These are phyloP conservation scores for Neopipo cinnamomea DNA, from an alignment of 2,113 vertebrate genomes.

Conservation along the genomic window DNA sequence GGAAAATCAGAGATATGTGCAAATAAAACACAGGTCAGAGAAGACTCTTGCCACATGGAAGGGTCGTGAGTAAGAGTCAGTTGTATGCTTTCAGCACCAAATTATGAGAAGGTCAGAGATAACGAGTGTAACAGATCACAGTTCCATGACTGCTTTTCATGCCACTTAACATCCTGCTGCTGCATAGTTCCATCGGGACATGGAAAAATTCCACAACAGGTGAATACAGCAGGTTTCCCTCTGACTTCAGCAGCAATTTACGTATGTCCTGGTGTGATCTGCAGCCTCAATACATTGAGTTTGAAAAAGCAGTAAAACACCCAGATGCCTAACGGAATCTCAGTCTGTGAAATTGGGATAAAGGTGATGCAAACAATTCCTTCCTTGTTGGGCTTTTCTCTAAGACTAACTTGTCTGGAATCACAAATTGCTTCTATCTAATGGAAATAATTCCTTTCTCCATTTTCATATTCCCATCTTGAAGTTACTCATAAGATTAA, in stretches of 20 bases:
- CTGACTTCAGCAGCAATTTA: neutral
- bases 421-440: neutral
- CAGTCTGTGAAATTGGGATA: neutral
- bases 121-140: neutral
- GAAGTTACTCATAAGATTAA: neutral
- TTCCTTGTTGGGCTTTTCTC: neutral
- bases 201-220: neutral
- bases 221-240: neutral
- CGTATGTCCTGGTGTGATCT: neutral
- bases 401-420: neutral
- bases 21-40: neutral
- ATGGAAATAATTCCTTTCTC: neutral
- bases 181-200: neutral
- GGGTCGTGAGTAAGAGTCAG: neutral
- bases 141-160: constrained; percentile 4
- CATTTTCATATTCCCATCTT: neutral
- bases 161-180: neutral
- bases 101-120: neutral
- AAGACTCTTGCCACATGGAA: neutral
- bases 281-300: neutral
- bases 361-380: neutral
- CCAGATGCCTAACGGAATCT: neutral
- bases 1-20: neutral
- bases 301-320: neutral
- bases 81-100: neutral